phyloP scores from a whole-genome alignment of 2,888 invertebrate genomes.

The Molorchus minor region DNA sequence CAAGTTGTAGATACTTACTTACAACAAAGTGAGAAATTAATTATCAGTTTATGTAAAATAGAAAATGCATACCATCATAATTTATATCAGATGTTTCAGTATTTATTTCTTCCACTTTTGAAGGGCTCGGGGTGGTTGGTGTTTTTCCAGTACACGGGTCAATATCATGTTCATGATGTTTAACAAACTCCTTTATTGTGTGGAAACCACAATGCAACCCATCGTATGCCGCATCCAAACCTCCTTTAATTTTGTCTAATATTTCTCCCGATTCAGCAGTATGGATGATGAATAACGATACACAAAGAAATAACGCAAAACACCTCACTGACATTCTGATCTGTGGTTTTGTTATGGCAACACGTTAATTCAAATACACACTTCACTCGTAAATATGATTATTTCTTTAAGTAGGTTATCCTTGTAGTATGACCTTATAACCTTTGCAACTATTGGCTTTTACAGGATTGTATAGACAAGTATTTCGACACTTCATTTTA shows the following conservation, averaged over 20 bases:
- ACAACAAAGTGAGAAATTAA: background rate
- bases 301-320: background rate
- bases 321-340: background rate
- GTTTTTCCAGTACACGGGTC: slow-evolving; percentile 14
- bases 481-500: background rate
- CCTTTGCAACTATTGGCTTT: background rate
- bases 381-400: background rate
- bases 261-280: slow-evolving; percentile 2
- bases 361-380: no score
- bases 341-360: no score
- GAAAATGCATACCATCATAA: background rate
- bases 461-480: background rate
- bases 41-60: no score
- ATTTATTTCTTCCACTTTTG: background rate
- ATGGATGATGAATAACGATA: no score
- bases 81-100: background rate
- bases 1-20: background rate
- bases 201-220: slow-evolving; percentile 18
- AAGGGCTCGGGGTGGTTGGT: background rate
- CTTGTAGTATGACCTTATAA: background rate
- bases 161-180: slow-evolving; percentile 23
- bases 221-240: slow-evolving; percentile 17
- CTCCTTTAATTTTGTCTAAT: slow-evolving; percentile 15
- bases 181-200: slow-evolving; percentile 19
- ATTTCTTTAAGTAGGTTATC: background rate